Evolutionary conservation across 2,888 invertebrate species (phyloP).

Genomic region (Liodrosophila aerea): DNA sequence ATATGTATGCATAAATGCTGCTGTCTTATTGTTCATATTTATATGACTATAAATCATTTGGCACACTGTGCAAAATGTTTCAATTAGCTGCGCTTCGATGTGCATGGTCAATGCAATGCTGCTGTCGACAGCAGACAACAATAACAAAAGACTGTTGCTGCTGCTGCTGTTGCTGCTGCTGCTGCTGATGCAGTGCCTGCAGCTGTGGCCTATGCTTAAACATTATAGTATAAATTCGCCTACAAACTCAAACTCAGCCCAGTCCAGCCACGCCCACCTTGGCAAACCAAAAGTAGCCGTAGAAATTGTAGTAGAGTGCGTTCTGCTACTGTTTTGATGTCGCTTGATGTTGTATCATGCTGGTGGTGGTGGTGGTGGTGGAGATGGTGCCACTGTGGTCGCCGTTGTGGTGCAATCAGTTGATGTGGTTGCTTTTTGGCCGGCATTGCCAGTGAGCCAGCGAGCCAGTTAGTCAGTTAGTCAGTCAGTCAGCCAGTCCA

Average conservation of each 20-base stretch:
- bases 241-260: slow-evolving; percentile 63
- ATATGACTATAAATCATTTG: slow-evolving; percentile 4
- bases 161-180: slow-evolving; percentile 18
- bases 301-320: slow-evolving; percentile 39
- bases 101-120: slow-evolving; percentile 63
- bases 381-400: slow-evolving; percentile 53
- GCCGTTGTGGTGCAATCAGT: slow-evolving; percentile 73
- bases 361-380: slow-evolving; percentile 18
- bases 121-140: slow-evolving; percentile 59
- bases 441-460: slow-evolving; percentile 52
- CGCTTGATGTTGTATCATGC: slow-evolving; percentile 18
- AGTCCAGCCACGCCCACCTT: background rate
- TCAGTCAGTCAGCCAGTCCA: slow-evolving; percentile 14
- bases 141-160: slow-evolving; percentile 5
- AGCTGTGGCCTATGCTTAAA: slow-evolving; percentile 72
- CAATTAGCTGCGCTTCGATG: slow-evolving; percentile 78
- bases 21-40: background rate
- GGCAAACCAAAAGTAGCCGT: background rate
- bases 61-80: slow-evolving; percentile 66
- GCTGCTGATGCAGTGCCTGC: slow-evolving; percentile 27
- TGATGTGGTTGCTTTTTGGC: slow-evolving; percentile 72
- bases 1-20: background rate
- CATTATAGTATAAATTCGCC: slow-evolving; percentile 70
- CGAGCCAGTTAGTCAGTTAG: slow-evolving; percentile 21
- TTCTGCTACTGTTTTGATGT: slow-evolving; percentile 32